These are phyloP conservation scores for Cactoblastis cactorum DNA, from an alignment of 2,888 invertebrate species.

Conservation along the genomic window DNA sequence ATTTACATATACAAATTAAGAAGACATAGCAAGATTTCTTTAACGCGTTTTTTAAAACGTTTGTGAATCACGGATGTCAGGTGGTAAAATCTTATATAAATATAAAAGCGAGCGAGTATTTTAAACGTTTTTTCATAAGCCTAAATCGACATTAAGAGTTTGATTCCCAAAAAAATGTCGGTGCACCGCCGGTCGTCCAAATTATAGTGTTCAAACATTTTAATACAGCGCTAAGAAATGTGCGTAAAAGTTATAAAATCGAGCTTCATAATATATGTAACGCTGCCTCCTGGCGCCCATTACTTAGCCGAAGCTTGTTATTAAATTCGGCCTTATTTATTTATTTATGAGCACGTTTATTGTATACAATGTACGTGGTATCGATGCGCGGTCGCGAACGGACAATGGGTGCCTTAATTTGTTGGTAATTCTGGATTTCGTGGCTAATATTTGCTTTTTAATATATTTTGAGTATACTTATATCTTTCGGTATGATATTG, in stretches of 20 bases:
- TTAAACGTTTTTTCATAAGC: conserved; percentile 19
- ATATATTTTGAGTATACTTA: no score
- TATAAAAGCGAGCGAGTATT: no score
- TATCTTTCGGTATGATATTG: no score
- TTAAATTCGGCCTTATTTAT: conserved; percentile 76
- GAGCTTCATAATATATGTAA: conserved; percentile 66
- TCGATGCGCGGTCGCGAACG: conserved; percentile 18
- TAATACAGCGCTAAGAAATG: conserved; percentile 73
- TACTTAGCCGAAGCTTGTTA: conserved; percentile 72
- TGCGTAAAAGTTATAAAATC: conserved; percentile 71
- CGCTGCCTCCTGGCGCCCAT: conserved; percentile 74
- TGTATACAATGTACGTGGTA: conserved; percentile 34
- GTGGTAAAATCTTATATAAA: no score
- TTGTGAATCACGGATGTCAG: no score
- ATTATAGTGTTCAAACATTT: conserved; percentile 75
- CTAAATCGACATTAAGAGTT: conserved; percentile 35
- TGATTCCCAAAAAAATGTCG: conserved; percentile 50
- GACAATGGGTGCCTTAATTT: conserved; percentile 14
- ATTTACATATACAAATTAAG: no score
- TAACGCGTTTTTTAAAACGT: no score
- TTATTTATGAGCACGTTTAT: conserved; percentile 68
- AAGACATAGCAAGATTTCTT: no score
- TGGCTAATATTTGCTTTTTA: no score
- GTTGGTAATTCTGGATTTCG: conserved; percentile 1
- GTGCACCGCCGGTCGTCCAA: conserved; percentile 50